Percentiles rank a stretch among this genome's conserved stretches.
Evolutionary conservation across 2,113 vertebrate genomes (phyloP).

Genomic region (Nothobranchius furzeri): DNA sequence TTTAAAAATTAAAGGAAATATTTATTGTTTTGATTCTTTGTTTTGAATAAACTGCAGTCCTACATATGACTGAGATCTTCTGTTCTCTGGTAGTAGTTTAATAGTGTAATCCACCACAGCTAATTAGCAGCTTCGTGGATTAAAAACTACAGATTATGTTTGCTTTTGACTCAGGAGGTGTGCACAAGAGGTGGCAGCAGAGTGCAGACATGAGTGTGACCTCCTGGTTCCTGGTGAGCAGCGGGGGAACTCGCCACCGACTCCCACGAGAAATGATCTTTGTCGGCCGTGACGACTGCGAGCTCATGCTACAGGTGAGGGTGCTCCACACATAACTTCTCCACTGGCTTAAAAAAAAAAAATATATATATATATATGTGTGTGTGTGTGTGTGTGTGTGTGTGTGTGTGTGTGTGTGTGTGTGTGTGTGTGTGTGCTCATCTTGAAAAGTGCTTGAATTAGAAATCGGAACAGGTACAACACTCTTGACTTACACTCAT

Average conservation of each 20-base stretch:
- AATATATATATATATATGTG: too few relatives aligned
- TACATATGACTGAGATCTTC: too few relatives aligned
- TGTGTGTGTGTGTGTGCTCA: too few relatives aligned
- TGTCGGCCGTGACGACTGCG: constrained; percentile 97
- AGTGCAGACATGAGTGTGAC: constrained; percentile 94
- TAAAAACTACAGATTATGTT: background rate
- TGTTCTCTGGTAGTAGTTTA: background rate
- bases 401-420: too few relatives aligned
- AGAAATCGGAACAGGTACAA: too few relatives aligned
- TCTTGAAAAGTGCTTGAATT: too few relatives aligned
- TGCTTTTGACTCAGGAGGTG: constrained; percentile 24
- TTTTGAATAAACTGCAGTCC: background rate
- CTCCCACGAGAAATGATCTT: constrained; percentile 99
- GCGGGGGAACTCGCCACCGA: constrained; percentile 94
- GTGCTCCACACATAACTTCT: background rate
- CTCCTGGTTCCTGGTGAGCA: constrained; percentile 99
- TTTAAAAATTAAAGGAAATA: background rate
- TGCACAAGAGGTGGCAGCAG: constrained; percentile 35
- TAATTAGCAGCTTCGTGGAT: background rate
- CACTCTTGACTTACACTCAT: too few relatives aligned
- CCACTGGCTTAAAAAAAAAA: background rate
- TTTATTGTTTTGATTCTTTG: background rate
- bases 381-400: too few relatives aligned
- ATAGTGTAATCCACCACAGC: background rate
- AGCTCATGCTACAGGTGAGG: constrained; percentile 98